Conservation (phyloP, 2,797 vertebrate species). For the Arnoldichthys spilopterus region DNA sequence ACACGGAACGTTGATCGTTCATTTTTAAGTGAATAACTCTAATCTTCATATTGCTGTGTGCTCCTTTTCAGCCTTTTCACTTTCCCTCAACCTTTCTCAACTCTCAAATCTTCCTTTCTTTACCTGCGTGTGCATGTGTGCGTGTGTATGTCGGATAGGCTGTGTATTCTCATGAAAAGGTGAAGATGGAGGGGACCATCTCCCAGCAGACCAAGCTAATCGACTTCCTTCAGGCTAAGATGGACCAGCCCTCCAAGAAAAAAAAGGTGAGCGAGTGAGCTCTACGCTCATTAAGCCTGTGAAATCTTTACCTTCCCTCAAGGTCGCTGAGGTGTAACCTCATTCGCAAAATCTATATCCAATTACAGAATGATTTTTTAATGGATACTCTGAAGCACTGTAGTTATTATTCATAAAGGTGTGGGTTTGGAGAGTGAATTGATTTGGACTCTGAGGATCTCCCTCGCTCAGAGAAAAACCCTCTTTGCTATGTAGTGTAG, state of each 20-base stretch:
- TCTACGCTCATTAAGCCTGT: background rate
- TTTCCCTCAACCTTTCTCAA: no score
- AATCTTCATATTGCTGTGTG: no score
- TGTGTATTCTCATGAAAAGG: constrained; percentile 97
- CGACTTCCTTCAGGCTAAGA: constrained; percentile 98
- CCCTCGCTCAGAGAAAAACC: background rate
- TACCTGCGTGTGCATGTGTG: no score
- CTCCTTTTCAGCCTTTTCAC: no score
- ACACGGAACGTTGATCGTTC: no score
- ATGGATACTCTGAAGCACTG: background rate
- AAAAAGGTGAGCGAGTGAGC: constrained; percentile 87
- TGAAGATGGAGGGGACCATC: constrained; percentile 99
- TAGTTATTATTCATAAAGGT: constrained; percentile 7
- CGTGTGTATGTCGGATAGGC: constrained; percentile 77
- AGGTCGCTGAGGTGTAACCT: constrained; percentile 23
- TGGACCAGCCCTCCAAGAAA: constrained; percentile 98
- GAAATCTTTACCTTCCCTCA: background rate
- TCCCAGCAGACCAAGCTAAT: constrained; percentile 98
- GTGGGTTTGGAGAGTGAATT: background rate
- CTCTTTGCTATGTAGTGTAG: background rate
- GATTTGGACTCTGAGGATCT: background rate
- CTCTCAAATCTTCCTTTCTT: no score
- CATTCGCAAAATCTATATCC: constrained; percentile 21
- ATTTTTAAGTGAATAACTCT: no score
- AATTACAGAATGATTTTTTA: constrained; percentile 17